Base-by-base conservation (phyloP, 1,140 invertebrate species). In the Saccostrea echinata region DNA sequence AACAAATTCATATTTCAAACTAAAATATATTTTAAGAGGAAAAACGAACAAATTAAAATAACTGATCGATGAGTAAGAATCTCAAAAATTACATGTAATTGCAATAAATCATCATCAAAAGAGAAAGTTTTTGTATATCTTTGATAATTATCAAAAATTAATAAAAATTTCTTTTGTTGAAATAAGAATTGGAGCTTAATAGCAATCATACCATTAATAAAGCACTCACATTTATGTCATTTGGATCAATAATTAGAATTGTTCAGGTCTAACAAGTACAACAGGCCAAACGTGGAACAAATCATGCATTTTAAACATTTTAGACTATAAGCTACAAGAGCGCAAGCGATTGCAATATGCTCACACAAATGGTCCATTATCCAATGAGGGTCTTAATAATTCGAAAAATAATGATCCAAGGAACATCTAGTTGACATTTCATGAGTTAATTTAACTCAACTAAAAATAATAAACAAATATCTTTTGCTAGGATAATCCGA, bases 131-230 rank as follows among this genome's bases (percentile, higher is more conserved):
- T 76, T 76, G 68, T 76, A 76, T 16, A 76, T 30, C 68, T 27
- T 76, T 33, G 68, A 76, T 76, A 76, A 76, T 76, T 76, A 76
- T 76, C 24, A 76, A 76, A 76, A 76, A 76, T 76, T 76, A 76
- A 76, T 76, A 76, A 76, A 76, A 76, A 12, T 16, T 33, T 33
- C 68, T 76, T 76, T 76, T 76, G 68, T 76, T 27, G 68, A 33
- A 21, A 33, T 76, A 76, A 27, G 27, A 76, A 30, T 76, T 76
- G 68, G 24, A 4, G 68, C 27, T 76, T 76, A 76, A 76, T 33
- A 76, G 27, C 27, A 30, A 76, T 76, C 30, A 12, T 30, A 13
- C 11, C 11, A 76, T 76, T 76, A 0, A 30, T 33, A 76, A 76
- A 71, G 9, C 64, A 71, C 24, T 71, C 12, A 27, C 27, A 71